These are phyloP conservation scores for Podarcis cretensis DNA, from an alignment of 2,113 vertebrate species.

Conservation along the genomic window DNA sequence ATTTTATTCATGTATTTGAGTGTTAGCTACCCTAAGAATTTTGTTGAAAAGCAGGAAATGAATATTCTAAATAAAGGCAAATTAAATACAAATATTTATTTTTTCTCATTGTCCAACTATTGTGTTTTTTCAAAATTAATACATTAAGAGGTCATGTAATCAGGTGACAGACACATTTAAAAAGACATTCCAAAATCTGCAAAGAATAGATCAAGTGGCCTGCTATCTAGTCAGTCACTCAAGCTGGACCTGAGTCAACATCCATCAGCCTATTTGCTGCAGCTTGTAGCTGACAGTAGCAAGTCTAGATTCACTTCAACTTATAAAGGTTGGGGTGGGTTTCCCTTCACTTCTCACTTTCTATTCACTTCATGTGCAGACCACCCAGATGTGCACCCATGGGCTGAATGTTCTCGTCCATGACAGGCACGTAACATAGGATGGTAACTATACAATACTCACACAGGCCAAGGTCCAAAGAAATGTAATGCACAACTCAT, in stretches of 20 bases:
- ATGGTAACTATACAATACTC: background rate
- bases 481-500: background rate
- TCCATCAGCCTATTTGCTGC: background rate
- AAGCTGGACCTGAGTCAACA: background rate
- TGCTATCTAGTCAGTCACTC: background rate
- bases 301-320: background rate
- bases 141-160: background rate
- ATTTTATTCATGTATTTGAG: background rate
- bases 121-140: background rate
- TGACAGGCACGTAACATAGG: background rate
- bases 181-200: background rate
- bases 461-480: background rate
- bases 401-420: background rate
- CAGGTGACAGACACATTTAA: no score
- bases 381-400: background rate
- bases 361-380: background rate
- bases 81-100: background rate
- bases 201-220: background rate
- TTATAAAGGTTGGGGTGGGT: background rate
- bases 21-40: background rate
- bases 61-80: background rate
- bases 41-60: background rate
- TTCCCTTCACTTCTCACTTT: background rate
- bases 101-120: background rate
- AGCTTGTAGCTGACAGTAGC: background rate